A percentile compares a stretch with the other conserved stretches of the same genome.
Conservation (phyloP, 2,113 vertebrate species). For the Anhinga anhinga region DNA sequence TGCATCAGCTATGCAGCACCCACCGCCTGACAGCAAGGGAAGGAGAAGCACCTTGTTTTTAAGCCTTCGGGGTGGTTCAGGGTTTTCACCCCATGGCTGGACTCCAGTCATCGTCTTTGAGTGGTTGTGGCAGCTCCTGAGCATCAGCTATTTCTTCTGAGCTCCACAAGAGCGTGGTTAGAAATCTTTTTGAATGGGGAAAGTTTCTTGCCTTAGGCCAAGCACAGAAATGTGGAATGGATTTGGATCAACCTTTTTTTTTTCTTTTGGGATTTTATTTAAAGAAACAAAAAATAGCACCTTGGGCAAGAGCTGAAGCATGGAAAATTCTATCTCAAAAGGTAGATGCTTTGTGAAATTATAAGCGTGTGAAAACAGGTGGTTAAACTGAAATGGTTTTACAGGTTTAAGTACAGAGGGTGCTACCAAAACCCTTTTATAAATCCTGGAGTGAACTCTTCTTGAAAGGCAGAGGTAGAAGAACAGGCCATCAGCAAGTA, state of each 20-base stretch:
- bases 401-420: background rate
- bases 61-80: background rate
- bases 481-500: background rate
- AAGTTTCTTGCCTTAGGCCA: slow-evolving; percentile 2
- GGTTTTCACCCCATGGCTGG: background rate
- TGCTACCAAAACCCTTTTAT: slow-evolving; percentile 20
- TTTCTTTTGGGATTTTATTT: slow-evolving; percentile 15
- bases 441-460: slow-evolving; percentile 18
- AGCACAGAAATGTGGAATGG: background rate
- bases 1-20: background rate
- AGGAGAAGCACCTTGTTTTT: background rate
- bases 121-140: background rate
- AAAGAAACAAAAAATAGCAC: background rate
- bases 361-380: slow-evolving; percentile 48
- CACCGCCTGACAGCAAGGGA: background rate
- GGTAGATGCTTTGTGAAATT: background rate
- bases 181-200: background rate
- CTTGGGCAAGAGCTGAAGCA: slow-evolving; percentile 5
- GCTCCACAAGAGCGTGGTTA: background rate
- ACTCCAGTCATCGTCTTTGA: background rate
- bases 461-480: slow-evolving; percentile 25
- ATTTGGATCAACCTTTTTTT: background rate
- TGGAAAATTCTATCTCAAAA: slow-evolving; percentile 36
- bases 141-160: background rate
- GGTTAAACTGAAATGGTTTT: slow-evolving; percentile 48